Percentiles rank a stretch among this genome's conserved stretches.
Conservation (phyloP, 2,888 invertebrate genomes). For the Monochamus alternatus region DNA sequence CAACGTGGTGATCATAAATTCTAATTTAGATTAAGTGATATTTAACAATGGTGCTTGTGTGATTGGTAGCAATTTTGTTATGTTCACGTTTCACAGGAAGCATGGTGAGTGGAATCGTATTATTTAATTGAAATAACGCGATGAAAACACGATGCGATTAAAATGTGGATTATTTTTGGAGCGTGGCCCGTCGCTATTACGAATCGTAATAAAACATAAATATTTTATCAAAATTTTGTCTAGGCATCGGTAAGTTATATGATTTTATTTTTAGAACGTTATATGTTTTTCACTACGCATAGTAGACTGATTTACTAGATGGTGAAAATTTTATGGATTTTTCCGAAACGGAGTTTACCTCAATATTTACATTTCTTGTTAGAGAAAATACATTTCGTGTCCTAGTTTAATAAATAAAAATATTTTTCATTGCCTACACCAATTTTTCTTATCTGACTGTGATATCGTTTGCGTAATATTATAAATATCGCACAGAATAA, state of each 20-base stretch:
- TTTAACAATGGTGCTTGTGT: constrained; percentile 18
- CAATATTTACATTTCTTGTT: not conserved
- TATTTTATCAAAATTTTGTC: not conserved
- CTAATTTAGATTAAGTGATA: constrained; percentile 4
- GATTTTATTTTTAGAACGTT: no score
- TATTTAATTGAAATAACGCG: not conserved
- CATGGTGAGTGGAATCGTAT: constrained; percentile 5
- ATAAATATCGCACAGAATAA: not conserved
- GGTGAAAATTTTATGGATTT: not conserved
- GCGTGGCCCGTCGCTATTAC: not conserved
- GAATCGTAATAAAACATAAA: not conserved
- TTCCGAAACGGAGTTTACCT: not conserved
- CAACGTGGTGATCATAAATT: constrained; percentile 7
- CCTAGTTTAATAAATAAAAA: not conserved
- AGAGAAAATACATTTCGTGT: not conserved
- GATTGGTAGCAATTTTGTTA: not conserved
- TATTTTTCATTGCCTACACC: not conserved
- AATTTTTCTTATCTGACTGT: not conserved
- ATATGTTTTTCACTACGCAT: no score
- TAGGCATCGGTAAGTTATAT: not conserved
- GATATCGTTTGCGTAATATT: constrained; percentile 1
- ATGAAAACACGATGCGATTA: no score
- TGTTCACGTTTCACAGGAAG: not conserved
- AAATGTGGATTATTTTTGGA: no score
- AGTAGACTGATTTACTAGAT: not conserved